Conservation (phyloP, 2,113 vertebrate species). For the Microtus richardsoni region DNA sequence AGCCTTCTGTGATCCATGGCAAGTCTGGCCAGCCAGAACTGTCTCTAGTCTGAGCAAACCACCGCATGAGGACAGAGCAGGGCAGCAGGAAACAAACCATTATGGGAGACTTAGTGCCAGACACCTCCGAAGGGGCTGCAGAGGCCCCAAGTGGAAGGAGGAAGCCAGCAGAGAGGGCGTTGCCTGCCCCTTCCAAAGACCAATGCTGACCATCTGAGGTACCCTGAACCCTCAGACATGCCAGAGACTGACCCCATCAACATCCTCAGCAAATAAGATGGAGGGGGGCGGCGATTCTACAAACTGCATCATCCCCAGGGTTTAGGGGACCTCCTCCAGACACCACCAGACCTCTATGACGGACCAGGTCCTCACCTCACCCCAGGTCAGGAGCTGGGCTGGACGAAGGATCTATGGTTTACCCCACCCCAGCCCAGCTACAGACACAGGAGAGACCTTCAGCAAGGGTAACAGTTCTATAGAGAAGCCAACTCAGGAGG, state of each 20-base stretch:
- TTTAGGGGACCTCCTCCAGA: not conserved
- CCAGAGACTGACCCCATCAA: not conserved
- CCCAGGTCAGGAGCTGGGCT: not conserved
- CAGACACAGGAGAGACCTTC: not conserved
- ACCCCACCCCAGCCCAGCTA: not conserved
- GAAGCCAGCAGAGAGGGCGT: too few relatives aligned
- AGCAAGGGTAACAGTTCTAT: too few relatives aligned
- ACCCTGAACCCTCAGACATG: not conserved
- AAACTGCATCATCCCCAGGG: not conserved
- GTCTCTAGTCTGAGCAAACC: not conserved
- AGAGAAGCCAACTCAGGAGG: not conserved
- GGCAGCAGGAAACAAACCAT: not conserved
- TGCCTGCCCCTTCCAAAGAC: not conserved
- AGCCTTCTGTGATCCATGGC: not conserved
- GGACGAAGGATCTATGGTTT: too few relatives aligned
- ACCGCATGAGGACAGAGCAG: not conserved
- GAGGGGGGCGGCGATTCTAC: accelerated
- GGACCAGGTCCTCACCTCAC: not conserved
- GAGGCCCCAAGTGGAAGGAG: not conserved
- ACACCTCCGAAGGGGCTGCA: not conserved
- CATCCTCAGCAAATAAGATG: not conserved
- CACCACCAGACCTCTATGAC: not conserved
- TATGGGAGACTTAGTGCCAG: not conserved
- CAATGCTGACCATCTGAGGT: not conserved
- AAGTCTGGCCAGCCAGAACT: not conserved